Conservation (phyloP, 1,140 invertebrate genomes). For the Pachyrhynchus sulphureomaculatus region DNA sequence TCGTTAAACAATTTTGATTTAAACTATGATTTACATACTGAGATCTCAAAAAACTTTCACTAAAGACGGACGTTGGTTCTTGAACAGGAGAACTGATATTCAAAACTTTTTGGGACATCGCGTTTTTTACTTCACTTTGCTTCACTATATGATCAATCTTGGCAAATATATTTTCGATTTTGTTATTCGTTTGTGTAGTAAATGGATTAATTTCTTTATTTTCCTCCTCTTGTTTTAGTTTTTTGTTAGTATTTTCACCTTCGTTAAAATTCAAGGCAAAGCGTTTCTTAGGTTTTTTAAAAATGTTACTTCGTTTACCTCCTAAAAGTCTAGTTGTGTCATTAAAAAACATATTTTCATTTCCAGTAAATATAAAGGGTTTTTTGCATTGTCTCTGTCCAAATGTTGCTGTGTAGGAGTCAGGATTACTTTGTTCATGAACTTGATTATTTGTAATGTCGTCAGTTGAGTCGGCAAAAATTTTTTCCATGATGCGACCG, state of each 20-base stretch:
- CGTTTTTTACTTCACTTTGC: constrained; percentile 8
- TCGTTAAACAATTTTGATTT: not conserved
- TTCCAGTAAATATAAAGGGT: constrained; percentile 1
- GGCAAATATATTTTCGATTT: not conserved
- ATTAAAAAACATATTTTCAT: too few relatives aligned
- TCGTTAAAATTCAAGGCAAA: too few relatives aligned
- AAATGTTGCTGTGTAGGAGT: not conserved
- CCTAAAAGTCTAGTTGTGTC: too few relatives aligned
- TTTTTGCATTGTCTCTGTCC: not conserved
- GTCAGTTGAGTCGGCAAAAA: not conserved
- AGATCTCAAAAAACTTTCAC: not conserved
- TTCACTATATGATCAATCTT: constrained; percentile 9
- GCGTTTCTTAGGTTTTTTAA: too few relatives aligned
- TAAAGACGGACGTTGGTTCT: not conserved
- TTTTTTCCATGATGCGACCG: not conserved
- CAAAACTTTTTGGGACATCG: constrained; percentile 6
- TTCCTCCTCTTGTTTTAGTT: not conserved
- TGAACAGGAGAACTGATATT: not conserved
- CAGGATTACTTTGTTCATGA: not conserved
- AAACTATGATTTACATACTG: not conserved
- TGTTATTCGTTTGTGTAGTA: not conserved
- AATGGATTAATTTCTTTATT: not conserved
- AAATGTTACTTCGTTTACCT: too few relatives aligned
- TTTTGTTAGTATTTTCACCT: too few relatives aligned
- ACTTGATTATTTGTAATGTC: not conserved